Conservation (phyloP, 2,888 invertebrate genomes). For the Agrochola lota region DNA sequence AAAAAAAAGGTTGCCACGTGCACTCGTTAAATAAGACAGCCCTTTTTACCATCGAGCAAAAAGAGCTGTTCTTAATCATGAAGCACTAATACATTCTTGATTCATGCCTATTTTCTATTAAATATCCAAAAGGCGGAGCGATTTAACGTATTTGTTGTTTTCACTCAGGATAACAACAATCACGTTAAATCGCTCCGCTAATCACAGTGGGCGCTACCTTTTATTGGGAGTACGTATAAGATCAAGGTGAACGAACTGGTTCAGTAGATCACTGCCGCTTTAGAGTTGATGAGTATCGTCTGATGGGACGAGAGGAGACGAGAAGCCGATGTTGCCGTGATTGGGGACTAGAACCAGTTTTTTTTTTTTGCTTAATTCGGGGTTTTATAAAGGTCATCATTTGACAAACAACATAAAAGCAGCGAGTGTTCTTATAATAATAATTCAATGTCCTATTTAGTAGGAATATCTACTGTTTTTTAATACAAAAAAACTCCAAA, state of each 20-base stretch:
- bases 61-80: neutral
- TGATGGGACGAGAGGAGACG: neutral
- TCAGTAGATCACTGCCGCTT: constrained; percentile 69
- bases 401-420: neutral
- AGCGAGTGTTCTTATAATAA: neutral
- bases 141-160: no score
- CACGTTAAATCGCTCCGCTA: constrained; percentile 25
- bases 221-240: constrained; percentile 65
- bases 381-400: neutral
- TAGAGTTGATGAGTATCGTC: constrained; percentile 18
- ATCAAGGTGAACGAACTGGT: constrained; percentile 79
- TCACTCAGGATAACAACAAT: neutral
- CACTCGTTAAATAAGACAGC: neutral
- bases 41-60: neutral
- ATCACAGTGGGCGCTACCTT: constrained; percentile 13
- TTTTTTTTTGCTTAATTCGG: neutral
- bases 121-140: neutral
- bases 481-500: no score
- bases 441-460: neutral
- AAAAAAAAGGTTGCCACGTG: no score
- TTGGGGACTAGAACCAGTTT: neutral
- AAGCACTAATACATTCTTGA: neutral
- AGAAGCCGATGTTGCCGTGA: neutral
- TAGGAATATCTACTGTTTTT: no score
- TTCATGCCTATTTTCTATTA: neutral